These are phyloP conservation scores for Argyresthia goedartella DNA, from an alignment of 2,888 invertebrate species.

Conservation along the genomic window DNA sequence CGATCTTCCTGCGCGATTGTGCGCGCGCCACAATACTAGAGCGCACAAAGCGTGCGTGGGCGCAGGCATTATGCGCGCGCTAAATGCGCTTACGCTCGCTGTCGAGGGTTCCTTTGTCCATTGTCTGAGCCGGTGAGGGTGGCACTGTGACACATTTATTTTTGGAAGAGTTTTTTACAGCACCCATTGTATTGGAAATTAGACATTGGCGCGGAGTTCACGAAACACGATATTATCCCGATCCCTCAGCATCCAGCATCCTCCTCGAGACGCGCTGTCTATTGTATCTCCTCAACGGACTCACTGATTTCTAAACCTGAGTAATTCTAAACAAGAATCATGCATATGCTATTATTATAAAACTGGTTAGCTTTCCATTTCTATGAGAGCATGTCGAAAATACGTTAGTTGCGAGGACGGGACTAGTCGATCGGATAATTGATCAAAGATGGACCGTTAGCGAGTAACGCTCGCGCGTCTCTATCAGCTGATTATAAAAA, in stretches of 20 bases:
- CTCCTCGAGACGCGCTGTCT: slow-evolving; percentile 26
- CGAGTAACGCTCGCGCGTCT: slow-evolving; percentile 13
- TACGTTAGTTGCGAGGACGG: slow-evolving; percentile 30
- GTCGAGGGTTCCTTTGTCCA: slow-evolving; percentile 52
- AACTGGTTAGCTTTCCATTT: slow-evolving; percentile 64
- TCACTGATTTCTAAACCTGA: slow-evolving; percentile 17
- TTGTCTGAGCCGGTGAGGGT: slow-evolving; percentile 59
- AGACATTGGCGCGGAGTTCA: slow-evolving; percentile 59
- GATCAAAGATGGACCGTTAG: slow-evolving; percentile 57
- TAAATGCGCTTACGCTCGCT: slow-evolving; percentile 32
- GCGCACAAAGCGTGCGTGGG: slow-evolving; percentile 29
- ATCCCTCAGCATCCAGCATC: slow-evolving; percentile 26
- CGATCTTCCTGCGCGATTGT: slow-evolving; percentile 47
- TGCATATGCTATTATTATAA: slow-evolving; percentile 35
- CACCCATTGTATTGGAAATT: slow-evolving; percentile 67
- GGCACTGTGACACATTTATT: slow-evolving; percentile 69
- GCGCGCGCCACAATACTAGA: slow-evolving; percentile 30
- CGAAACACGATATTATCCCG: slow-evolving; percentile 57
- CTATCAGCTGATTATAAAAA: slow-evolving; percentile 56
- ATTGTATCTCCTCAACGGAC: slow-evolving; percentile 38
- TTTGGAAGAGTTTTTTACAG: slow-evolving; percentile 59
- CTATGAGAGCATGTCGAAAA: slow-evolving; percentile 39
- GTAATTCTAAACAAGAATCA: slow-evolving; percentile 22
- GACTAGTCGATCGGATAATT: slow-evolving; percentile 44
- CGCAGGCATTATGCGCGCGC: slow-evolving; percentile 46